Percentiles rank a stretch among this genome's conserved stretches.
Evolutionary conservation across 1,140 invertebrate species (phyloP).

Genomic region (Hestina assimilis): DNA sequence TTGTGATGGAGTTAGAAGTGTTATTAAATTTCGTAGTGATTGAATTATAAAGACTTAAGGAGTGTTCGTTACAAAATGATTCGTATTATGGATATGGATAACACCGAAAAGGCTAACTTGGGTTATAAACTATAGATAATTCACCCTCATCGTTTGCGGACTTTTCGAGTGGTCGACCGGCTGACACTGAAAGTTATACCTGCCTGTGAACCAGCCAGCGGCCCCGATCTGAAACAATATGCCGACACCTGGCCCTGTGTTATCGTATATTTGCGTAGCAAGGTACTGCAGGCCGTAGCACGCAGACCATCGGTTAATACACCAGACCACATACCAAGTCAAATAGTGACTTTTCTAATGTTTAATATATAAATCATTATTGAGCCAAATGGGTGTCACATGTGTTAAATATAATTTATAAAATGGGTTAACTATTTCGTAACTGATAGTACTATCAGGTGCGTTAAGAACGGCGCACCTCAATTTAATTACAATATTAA

Average conservation of each 20-base stretch:
- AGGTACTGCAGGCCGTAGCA: constrained; percentile 31
- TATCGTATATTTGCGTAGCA: constrained; percentile 51
- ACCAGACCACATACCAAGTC: constrained; percentile 35
- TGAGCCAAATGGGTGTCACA: constrained; percentile 15
- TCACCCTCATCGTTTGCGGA: constrained; percentile 92
- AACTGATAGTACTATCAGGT: neutral
- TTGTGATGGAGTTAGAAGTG: no score
- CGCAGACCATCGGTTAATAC: constrained; percentile 38
- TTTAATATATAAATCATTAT: constrained; percentile 20
- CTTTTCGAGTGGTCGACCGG: constrained; percentile 95
- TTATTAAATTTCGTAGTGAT: no score
- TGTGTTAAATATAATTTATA: neutral
- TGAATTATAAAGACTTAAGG: no score
- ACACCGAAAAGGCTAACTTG: constrained; percentile 12
- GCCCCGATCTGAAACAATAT: constrained; percentile 88
- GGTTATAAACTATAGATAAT: constrained; percentile 11
- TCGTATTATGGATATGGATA: neutral
- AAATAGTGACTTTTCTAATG: neutral
- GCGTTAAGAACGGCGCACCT: neutral
- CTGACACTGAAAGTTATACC: constrained; percentile 96
- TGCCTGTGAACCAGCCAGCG: constrained; percentile 91
- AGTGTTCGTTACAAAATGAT: neutral
- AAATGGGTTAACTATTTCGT: neutral
- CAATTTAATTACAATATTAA: no score
- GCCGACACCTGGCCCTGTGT: constrained; percentile 71